Conservation (phyloP, 2,888 invertebrate genomes). For the Melinaea marsaeus region DNA sequence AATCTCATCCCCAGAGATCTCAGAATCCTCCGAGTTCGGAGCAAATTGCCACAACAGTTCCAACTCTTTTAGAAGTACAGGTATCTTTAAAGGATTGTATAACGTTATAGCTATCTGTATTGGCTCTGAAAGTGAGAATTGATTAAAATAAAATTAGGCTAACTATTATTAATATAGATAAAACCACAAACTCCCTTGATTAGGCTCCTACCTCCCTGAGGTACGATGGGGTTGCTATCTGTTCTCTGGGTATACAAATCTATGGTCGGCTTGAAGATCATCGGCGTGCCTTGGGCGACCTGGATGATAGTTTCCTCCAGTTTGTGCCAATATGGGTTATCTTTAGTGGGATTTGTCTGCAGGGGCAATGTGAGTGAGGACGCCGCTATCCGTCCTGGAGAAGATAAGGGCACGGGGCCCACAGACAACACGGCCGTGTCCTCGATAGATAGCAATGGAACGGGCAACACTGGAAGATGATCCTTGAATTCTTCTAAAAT, state of each 20-base stretch:
- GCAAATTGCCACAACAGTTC: conserved; percentile 85
- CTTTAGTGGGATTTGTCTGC: conserved; percentile 45
- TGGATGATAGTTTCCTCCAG: conserved; percentile 88
- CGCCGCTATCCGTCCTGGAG: conserved; percentile 77
- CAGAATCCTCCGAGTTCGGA: conserved; percentile 43
- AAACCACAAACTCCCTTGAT: no score
- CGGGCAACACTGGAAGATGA: conserved; percentile 81
- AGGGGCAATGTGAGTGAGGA: conserved; percentile 66
- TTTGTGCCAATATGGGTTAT: conserved; percentile 80
- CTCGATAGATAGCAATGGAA: conserved; percentile 84
- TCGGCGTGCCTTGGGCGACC: conserved; percentile 82
- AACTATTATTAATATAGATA: neutral
- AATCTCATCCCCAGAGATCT: conserved; percentile 36
- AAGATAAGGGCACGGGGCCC: conserved; percentile 76
- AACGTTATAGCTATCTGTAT: conserved; percentile 87
- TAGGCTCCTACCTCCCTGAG: conserved; percentile 80
- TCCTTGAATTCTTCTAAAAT: conserved; percentile 56
- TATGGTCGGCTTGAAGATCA: conserved; percentile 87
- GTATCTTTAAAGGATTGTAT: conserved; percentile 85
- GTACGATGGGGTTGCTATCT: conserved; percentile 83
- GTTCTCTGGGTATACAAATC: conserved; percentile 84
- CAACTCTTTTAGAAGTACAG: conserved; percentile 82
- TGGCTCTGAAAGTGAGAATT: conserved; percentile 79
- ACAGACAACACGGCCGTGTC: conserved; percentile 84
- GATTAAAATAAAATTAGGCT: conserved; percentile 14